Conservation (phyloP, 2,888 invertebrate genomes). For the Tridacna gigas region DNA sequence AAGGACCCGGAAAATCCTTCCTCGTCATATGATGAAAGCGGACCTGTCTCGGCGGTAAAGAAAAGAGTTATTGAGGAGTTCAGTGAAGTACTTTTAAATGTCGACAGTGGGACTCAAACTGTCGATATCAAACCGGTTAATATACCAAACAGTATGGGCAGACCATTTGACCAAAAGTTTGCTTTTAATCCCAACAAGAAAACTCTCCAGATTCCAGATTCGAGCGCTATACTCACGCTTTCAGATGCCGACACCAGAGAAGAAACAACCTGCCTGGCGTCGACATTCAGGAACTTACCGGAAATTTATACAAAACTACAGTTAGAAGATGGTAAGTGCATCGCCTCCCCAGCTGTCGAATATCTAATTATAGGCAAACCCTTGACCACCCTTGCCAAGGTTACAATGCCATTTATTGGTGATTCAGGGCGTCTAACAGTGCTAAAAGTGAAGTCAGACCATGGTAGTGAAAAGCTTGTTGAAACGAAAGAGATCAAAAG, state of each 20-base stretch:
- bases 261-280: background rate
- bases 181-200: background rate
- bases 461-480: background rate
- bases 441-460: constrained; percentile 12
- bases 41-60: too few relatives aligned
- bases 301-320: background rate
- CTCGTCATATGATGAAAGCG: too few relatives aligned
- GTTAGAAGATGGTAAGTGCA: background rate
- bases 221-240: constrained; percentile 7
- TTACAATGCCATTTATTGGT: constrained; percentile 10
- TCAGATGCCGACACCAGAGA: background rate
- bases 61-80: too few relatives aligned
- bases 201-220: constrained; percentile 1
- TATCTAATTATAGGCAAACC: background rate
- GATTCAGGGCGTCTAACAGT: background rate
- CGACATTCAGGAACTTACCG: constrained; percentile 1
- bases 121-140: background rate
- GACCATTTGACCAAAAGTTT: background rate
- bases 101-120: constrained; percentile 3
- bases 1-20: too few relatives aligned
- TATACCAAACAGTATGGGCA: background rate
- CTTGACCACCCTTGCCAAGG: background rate
- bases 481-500: background rate
- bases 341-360: constrained; percentile 15
- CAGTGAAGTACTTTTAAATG: too few relatives aligned